These are phyloP conservation scores for Polylopha cassiicola DNA, from an alignment of 2,888 invertebrate species.

Conservation along the genomic window DNA sequence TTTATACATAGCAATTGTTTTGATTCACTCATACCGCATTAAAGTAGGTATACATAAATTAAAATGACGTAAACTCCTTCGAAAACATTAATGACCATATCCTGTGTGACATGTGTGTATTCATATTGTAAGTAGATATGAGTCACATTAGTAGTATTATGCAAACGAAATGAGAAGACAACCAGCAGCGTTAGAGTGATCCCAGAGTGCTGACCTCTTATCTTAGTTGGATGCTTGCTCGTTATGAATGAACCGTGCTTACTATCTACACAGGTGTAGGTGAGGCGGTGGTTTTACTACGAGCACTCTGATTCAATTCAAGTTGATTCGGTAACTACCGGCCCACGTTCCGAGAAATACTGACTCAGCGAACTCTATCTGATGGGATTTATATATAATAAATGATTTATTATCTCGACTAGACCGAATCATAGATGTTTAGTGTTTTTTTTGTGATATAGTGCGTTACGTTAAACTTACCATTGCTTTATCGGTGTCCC, in stretches of 20 bases:
- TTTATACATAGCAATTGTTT: too few relatives aligned
- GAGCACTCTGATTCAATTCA: constrained; percentile 37
- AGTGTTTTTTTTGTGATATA: background rate
- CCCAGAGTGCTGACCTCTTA: constrained; percentile 39
- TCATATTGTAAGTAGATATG: constrained; percentile 19
- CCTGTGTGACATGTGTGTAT: constrained; percentile 23
- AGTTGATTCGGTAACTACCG: constrained; percentile 41
- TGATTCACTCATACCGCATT: too few relatives aligned
- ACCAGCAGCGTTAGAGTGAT: constrained; percentile 34
- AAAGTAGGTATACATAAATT: constrained; percentile 8
- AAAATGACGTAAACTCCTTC: constrained; percentile 44
- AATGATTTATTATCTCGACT: constrained; percentile 52
- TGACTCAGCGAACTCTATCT: constrained; percentile 32
- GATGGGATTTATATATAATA: constrained; percentile 26
- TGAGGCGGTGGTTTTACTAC: constrained; percentile 37
- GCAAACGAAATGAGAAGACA: constrained; percentile 45
- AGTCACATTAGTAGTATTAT: constrained; percentile 34
- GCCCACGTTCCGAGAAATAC: constrained; percentile 36
- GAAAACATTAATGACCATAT: constrained; percentile 29
- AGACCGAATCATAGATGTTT: constrained; percentile 32
- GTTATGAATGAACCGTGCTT: constrained; percentile 62
- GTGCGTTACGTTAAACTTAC: constrained; percentile 43
- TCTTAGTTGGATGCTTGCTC: constrained; percentile 44
- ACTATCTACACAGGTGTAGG: constrained; percentile 37
- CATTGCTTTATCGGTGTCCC: constrained; percentile 64